These are phyloP conservation scores for Microcebus ravelobensis DNA, from an alignment of 2,113 vertebrate species.

Conservation along the genomic window DNA sequence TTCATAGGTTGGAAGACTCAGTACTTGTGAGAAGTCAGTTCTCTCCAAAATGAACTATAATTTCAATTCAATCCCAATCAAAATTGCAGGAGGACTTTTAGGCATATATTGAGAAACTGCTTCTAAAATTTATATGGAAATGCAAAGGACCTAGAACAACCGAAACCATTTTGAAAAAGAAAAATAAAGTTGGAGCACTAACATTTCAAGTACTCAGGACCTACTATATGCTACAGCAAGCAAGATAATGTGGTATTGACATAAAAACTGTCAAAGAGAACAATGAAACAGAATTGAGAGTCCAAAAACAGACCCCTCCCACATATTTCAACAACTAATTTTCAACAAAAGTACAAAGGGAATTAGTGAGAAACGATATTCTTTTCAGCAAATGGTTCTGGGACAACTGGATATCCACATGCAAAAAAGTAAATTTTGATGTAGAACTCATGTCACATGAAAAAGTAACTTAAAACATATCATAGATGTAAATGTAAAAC, in stretches of 20 bases:
- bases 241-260: not conserved
- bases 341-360: not conserved
- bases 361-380: not conserved
- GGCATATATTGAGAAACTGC: not conserved
- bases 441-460: not conserved
- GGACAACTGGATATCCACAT: not conserved
- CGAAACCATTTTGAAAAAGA: not conserved
- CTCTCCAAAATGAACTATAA: not conserved
- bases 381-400: not conserved
- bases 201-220: not conserved
- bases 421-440: not conserved
- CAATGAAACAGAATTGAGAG: not conserved
- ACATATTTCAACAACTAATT: not conserved
- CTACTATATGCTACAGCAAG: not conserved
- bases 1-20: not conserved
- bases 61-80: not conserved
- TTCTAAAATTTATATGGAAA: constrained; percentile 19
- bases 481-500: not conserved
- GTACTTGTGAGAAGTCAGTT: not conserved
- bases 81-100: not conserved
- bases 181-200: not conserved
- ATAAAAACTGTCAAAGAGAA: not conserved
- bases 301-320: not conserved
- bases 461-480: constrained; percentile 4
- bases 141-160: not conserved